A percentile compares a stretch with the other conserved stretches of the same genome.
Evolutionary conservation across 2,113 vertebrate genomes (phyloP).

Genomic region (Tetrao urogallus): DNA sequence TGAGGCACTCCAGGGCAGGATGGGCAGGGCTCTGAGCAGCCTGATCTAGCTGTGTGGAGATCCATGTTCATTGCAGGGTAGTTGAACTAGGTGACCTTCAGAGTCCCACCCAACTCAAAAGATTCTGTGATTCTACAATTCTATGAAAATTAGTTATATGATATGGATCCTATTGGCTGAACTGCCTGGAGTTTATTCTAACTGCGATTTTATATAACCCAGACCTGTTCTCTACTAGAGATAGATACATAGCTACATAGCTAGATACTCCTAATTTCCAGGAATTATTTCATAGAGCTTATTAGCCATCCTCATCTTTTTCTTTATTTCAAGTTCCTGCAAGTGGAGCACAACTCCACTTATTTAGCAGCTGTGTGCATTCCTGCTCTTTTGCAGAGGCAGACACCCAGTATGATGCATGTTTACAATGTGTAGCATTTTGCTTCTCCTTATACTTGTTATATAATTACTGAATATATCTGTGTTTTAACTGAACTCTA

Average conservation of each 20-base stretch:
- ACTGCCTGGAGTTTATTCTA: fast-evolving
- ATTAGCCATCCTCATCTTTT: not conserved
- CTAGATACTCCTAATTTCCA: not conserved
- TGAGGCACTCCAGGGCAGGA: no score
- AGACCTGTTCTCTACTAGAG: not conserved
- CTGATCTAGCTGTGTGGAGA: no score
- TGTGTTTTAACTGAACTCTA: not conserved
- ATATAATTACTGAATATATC: not conserved
- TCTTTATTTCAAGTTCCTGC: not conserved
- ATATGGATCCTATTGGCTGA: not conserved
- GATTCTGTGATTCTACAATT: no score
- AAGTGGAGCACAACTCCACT: not conserved
- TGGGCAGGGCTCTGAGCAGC: no score
- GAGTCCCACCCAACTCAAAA: no score
- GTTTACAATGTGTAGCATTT: not conserved
- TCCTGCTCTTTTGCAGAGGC: not conserved
- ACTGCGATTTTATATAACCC: not conserved
- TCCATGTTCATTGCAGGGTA: no score
- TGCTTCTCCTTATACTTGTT: not conserved
- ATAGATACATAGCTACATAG: not conserved
- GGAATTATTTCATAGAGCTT: not conserved
- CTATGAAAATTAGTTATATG: not conserved
- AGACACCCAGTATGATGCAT: not conserved
- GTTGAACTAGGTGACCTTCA: no score
- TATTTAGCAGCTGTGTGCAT: not conserved